phyloP scores from a whole-genome alignment of 1,140 invertebrate species.

The Camponotus pennsylvanicus region DNA sequence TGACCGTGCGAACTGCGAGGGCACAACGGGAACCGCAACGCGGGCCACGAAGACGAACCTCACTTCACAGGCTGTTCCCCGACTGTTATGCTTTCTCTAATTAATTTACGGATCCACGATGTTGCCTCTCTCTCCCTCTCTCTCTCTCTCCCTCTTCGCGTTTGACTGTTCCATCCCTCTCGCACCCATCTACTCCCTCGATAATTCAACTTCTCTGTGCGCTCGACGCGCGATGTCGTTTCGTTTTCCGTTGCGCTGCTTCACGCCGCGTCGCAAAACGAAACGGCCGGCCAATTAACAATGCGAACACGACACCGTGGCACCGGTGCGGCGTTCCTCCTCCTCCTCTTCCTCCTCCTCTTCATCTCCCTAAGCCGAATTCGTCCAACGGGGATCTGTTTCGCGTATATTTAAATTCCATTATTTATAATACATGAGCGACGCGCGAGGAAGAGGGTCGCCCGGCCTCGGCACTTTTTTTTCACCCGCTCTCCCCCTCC shows the following conservation, averaged over 20 bases:
- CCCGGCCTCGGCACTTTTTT: constrained; percentile 68
- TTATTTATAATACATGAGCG: constrained; percentile 83
- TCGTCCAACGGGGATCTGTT: constrained; percentile 69
- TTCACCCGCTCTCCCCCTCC: background rate
- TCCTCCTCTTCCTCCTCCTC: background rate
- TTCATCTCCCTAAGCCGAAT: constrained; percentile 55
- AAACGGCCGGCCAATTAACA: constrained; percentile 79
- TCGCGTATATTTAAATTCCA: constrained; percentile 82
- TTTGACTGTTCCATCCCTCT: constrained; percentile 1
- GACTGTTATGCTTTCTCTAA: constrained; percentile 66
- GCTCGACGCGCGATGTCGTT: constrained; percentile 52
- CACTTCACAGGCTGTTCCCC: constrained; percentile 51
- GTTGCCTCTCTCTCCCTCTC: too few relatives aligned
- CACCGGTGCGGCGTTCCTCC: constrained; percentile 50
- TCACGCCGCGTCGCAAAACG: constrained; percentile 64
- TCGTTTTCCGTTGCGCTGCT: constrained; percentile 37
- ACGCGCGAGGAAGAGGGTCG: constrained; percentile 45
- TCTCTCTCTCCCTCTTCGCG: background rate
- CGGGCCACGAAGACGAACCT: constrained; percentile 61
- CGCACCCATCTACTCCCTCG: constrained; percentile 19
- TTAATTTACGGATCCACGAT: too few relatives aligned
- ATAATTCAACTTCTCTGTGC: constrained; percentile 43
- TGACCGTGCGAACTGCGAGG: constrained; percentile 54
- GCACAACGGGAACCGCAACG: constrained; percentile 50
- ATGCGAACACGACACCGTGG: constrained; percentile 78